Evolutionary conservation across 2,113 vertebrate genomes (phyloP).

Genomic region (Heterochromis multidens): DNA sequence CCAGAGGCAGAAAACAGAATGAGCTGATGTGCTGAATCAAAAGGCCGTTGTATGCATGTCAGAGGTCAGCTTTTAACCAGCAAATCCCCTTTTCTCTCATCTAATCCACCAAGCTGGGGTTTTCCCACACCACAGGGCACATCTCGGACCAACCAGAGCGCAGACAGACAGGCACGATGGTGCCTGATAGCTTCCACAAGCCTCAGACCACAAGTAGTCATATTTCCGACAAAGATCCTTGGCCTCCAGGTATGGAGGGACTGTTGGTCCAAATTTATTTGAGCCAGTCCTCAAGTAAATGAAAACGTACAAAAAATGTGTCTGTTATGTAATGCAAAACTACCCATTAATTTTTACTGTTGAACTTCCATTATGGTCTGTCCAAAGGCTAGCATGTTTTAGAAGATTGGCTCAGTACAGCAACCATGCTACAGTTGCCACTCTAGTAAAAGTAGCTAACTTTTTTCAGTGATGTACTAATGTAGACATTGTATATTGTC

Average conservation of each 20-base stretch:
- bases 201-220: neutral
- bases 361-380: neutral
- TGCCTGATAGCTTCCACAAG: neutral
- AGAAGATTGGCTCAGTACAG: neutral
- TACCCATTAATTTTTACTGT: neutral
- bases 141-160: constrained; percentile 18
- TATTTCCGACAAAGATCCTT: neutral
- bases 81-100: constrained; percentile 55
- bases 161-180: constrained; percentile 10
- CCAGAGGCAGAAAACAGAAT: constrained; percentile 13
- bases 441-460: neutral
- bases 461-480: neutral
- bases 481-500: neutral
- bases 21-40: constrained; percentile 52
- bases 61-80: constrained; percentile 63
- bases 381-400: neutral
- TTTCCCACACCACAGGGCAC: constrained; percentile 59
- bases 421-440: neutral
- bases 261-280: neutral
- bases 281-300: neutral
- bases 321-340: neutral
- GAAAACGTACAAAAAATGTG: neutral
- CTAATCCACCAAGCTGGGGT: constrained; percentile 54
- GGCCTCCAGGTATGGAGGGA: neutral
- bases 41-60: constrained; percentile 56